Conservation (phyloP, 2,113 vertebrate species). For the Gallinago jamesoni region DNA sequence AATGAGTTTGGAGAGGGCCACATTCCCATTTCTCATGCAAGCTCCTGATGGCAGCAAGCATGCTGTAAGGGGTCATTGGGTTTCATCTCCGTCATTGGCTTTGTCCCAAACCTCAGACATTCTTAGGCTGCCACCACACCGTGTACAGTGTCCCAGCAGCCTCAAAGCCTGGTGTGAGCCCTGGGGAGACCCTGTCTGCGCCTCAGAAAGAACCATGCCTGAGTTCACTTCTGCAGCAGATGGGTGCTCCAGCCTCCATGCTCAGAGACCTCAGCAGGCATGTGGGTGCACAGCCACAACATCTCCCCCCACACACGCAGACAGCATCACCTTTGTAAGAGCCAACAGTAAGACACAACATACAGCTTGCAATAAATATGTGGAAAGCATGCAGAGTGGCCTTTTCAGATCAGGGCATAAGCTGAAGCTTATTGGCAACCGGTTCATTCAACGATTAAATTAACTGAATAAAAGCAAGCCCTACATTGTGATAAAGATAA, state of each 20-base stretch:
- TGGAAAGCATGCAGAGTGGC: background rate
- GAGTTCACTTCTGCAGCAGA: accelerated
- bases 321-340: background rate
- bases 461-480: background rate
- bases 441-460: background rate
- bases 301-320: background rate
- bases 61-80: accelerated
- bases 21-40: background rate
- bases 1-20: background rate
- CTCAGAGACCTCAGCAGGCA: background rate
- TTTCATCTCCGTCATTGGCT: accelerated
- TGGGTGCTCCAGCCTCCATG: background rate
- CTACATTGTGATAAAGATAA: background rate
- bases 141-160: background rate
- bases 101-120: background rate
- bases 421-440: background rate
- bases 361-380: background rate
- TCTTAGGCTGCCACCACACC: background rate
- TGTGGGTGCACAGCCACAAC: background rate
- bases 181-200: background rate
- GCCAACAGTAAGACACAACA: background rate
- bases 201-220: accelerated
- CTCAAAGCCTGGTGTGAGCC: background rate
- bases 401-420: background rate
- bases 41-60: background rate